Evolutionary conservation across 2,888 invertebrate species (phyloP), one percentile per base, ranked within the genome.

Genomic region (Pseudococcus longispinus): DNA sequence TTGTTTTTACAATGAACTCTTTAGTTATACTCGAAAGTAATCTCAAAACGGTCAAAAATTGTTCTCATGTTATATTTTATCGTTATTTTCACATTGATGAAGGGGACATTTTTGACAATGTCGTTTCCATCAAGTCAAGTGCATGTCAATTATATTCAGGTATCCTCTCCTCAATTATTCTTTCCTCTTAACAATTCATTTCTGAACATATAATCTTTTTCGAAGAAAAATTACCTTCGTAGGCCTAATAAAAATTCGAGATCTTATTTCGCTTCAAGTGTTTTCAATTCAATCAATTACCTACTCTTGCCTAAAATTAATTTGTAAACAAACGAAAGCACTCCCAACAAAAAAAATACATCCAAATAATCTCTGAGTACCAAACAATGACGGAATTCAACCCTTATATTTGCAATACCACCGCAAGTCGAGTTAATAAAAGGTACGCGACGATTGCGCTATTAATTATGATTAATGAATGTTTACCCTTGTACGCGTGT

Each of bases 391-490:
- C 51, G n/a, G 8, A 51, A 51, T n/a, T 51, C 51, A 51, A 51
- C 51, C 51, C 51, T 51, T 6, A 51, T n/a, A 65, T 65, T 20
- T 26, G 70, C 29, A 29, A 70, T 70, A n/a, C n/a, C n/a, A 51
- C 9, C 9, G 23, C 65, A 26, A n/a, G 15, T 5, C 29, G 29
- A 70, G 70, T 70, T 70, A 70, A 70, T 70, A 70, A 70, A 70
- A 70, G 29, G 29, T 29, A 29, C 29, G 18, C 70, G 70, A 70
- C 70, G 70, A 70, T 70, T 70, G 70, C 20, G 70, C 70, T 29
- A 70, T 70, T 70, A 70, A 70, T 70, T 70, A 70, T 70, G 70
- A 70, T 70, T 29, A 70, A 70, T 70, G 70, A 70, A 70, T 29
- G 70, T 70, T 70, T 70, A 70, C 70, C 70, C 70, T 29, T 70